Base-by-base conservation (phyloP, 2,888 invertebrate species). In the Lycophotia porphyrea region DNA sequence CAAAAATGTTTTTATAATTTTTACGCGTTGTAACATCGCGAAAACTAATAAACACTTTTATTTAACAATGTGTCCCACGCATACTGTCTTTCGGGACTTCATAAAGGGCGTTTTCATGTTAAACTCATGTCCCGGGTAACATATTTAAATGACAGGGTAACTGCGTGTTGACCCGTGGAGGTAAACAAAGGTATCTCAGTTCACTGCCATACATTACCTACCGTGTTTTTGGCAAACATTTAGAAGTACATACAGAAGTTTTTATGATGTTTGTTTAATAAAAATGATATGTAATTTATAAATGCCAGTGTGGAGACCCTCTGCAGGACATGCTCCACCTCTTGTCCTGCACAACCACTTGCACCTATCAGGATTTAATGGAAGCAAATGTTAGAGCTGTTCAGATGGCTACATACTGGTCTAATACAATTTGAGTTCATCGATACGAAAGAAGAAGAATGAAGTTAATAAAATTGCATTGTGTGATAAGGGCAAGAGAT, bases 71-170 rank as follows among this genome's bases (percentile, higher is more conserved):
- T 13, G 34, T 61, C 36, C 11, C n/a, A n/a, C n/a, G n/a, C 8
- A 13, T 15, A 15, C 21, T 47, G 8, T 3, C 36, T 24, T 61
- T 36, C 24, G 13, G 13, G 13, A 36, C n/a, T 36, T 63, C 24
- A 13, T 61, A 36, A 63, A 36, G 15, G 36, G 34, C 36, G 34
- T 36, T 61, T 61, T 61, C 36, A 36, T 63, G n/a, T 36, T 63
- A n/a, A 13, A 63, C 36, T n/a, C n/a, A 36, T 63, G n/a, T 63
- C 36, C 15, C 36, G 61, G 11, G 13, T 63, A 63, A 36, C 61
- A 36, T 36, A 63, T 63, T 63, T 63, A 34, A 63, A 36, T 63
- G 61, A n/a, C 36, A 63, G n/a, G 24, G n/a, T 63, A 36, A 15
- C n/a, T 8, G 36, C 21, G 15, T 36, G 36, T 36, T 63, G 61